phyloP scores from a whole-genome alignment of 2,113 vertebrate species.

The Oreotragus oreotragus region DNA sequence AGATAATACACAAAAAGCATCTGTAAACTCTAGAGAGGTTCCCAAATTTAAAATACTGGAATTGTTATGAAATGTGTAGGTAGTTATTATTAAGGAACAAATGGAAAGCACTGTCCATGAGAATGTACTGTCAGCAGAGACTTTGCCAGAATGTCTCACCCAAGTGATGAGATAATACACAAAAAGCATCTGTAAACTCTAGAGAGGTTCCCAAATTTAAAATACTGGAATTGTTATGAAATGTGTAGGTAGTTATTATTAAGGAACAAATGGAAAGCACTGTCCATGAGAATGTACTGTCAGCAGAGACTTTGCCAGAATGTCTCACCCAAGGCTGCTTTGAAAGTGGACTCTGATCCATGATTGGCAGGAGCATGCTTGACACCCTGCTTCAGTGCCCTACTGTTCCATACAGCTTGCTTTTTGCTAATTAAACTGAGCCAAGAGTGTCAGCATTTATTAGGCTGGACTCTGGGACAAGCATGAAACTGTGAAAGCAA shows the following conservation, averaged over 20 bases:
- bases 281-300: neutral
- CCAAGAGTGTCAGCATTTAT: conserved; percentile 50
- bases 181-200: conserved; percentile 4
- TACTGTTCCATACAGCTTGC: conserved; percentile 37
- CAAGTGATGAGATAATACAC: no score
- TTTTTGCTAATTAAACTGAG: conserved; percentile 59
- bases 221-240: conserved; percentile 17
- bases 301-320: conserved; percentile 5
- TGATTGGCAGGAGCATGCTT: conserved; percentile 22
- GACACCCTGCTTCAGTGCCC: neutral
- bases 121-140: conserved; percentile 6
- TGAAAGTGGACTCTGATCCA: neutral
- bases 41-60: neutral
- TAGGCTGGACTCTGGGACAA: conserved; percentile 36
- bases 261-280: conserved; percentile 9
- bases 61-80: conserved; percentile 9
- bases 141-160: neutral
- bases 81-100: neutral
- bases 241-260: neutral
- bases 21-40: neutral
- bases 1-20: neutral
- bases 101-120: conserved; percentile 7
- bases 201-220: neutral
- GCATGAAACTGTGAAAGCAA: neutral
- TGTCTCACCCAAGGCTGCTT: neutral